A percentile compares a stretch with the other conserved stretches of the same genome.
Conservation (phyloP, 2,797 vertebrate species). For the Enteromius mattozi region DNA sequence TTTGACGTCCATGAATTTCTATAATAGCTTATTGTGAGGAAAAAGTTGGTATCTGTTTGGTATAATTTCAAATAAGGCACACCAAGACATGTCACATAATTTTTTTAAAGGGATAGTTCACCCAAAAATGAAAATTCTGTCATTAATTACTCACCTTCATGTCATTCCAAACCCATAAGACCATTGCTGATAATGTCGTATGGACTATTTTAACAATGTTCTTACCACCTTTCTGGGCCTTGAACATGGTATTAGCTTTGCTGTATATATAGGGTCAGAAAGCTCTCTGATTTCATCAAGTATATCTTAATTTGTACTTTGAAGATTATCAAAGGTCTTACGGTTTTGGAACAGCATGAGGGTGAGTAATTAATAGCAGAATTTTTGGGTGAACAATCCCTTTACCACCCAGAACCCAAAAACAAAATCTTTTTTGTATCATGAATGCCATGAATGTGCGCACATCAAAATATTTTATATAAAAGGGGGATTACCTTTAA, state of each 20-base stretch:
- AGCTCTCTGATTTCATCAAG: no score
- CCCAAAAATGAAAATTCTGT: not conserved
- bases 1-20: not conserved
- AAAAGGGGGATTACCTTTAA: no score
- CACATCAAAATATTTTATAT: not conserved
- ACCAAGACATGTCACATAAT: not conserved
- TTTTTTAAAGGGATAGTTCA: not conserved
- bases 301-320: no score
- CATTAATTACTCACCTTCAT: not conserved
- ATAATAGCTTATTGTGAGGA: not conserved
- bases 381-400: no score
- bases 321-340: no score
- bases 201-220: no score
- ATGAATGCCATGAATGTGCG: not conserved
- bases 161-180: not conserved
- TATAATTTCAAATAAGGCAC: not conserved
- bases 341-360: no score
- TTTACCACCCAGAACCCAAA: not conserved
- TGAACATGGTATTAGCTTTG: no score
- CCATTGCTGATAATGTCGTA: no score
- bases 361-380: no score
- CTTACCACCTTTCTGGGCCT: no score
- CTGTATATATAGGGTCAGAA: no score
- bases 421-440: not conserved
- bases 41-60: not conserved